Evolutionary conservation across 2,888 invertebrate genomes (phyloP).

Genomic region (Tenthredo notha): DNA sequence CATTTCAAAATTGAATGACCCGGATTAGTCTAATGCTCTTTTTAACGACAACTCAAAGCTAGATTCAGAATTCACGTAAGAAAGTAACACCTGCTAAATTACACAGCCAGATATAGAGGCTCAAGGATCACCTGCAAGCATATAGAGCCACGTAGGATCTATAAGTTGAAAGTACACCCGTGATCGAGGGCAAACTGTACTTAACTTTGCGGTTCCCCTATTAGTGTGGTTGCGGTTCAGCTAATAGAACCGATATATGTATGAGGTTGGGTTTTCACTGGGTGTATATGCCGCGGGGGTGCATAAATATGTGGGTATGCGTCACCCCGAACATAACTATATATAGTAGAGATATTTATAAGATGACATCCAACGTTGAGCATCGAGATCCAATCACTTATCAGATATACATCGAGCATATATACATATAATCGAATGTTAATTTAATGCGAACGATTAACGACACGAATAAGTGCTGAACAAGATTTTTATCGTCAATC

Average conservation of each 20-base stretch:
- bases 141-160: background rate
- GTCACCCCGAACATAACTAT: constrained; percentile 73
- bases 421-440: constrained; percentile 58
- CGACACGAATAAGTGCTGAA: constrained; percentile 41
- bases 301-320: constrained; percentile 74
- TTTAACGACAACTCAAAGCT: constrained; percentile 28
- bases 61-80: background rate
- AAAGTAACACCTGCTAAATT: background rate
- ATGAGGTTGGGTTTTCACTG: constrained; percentile 63
- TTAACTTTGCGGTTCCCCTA: constrained; percentile 50
- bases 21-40: constrained; percentile 63
- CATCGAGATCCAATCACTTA: constrained; percentile 72
- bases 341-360: constrained; percentile 52
- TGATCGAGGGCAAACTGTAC: constrained; percentile 47
- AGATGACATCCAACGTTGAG: constrained; percentile 64
- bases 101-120: background rate
- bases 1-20: constrained; percentile 69
- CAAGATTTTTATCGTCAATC: constrained; percentile 30
- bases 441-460: constrained; percentile 34
- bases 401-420: constrained; percentile 39
- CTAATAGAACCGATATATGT: constrained; percentile 73
- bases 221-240: constrained; percentile 52
- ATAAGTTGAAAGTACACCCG: constrained; percentile 17
- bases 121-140: background rate
- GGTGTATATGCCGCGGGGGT: constrained; percentile 64